phyloP scores from a whole-genome alignment of 2,113 vertebrate species.

The Varanus salvator region DNA sequence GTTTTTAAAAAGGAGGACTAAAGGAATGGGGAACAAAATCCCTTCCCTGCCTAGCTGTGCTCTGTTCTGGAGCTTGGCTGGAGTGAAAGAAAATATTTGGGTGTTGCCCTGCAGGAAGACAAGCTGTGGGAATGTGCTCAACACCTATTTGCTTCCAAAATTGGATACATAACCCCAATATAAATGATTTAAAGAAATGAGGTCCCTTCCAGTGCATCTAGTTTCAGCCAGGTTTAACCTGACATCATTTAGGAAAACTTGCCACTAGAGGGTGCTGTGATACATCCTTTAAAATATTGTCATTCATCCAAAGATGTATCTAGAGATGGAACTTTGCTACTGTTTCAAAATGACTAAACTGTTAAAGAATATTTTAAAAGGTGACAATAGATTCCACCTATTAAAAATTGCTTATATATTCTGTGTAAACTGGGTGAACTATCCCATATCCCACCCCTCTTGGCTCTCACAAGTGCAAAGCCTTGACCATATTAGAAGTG shows the following conservation, averaged over 20 bases:
- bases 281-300: not conserved
- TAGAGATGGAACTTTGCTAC: not conserved
- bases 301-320: not conserved
- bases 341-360: not conserved
- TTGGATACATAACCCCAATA: not conserved
- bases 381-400: not conserved
- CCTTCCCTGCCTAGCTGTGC: too few species aligned
- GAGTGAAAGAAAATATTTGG: not conserved
- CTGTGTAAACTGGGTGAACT: not conserved
- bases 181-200: not conserved
- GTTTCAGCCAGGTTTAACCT: not conserved
- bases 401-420: not conserved
- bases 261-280: conserved; percentile 27
- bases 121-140: not conserved
- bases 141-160: not conserved
- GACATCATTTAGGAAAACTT: not conserved
- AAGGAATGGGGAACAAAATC: not conserved
- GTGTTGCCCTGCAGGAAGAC: not conserved
- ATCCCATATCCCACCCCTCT: too few species aligned
- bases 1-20: not conserved
- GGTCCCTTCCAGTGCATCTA: not conserved
- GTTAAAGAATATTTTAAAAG: not conserved
- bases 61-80: not conserved
- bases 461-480: not conserved
- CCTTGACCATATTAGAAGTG: not conserved